Evolutionary conservation across 1,140 invertebrate species (phyloP), one percentile per base, ranked within the genome.

Genomic region (Planococcus citri): DNA sequence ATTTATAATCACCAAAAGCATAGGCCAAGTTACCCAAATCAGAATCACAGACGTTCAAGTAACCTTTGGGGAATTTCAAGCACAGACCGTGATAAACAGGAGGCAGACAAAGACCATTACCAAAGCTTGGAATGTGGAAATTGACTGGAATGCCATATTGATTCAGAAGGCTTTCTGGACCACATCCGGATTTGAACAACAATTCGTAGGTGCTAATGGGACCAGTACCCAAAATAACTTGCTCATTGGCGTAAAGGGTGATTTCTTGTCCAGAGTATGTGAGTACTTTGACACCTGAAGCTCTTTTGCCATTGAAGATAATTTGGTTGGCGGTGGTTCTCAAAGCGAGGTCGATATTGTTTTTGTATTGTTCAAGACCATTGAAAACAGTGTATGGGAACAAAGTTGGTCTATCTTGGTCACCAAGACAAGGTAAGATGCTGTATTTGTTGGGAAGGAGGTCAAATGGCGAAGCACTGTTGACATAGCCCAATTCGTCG

Each of bases 21-120:
- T 25, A 64, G 20, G 10, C 20, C 22, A 64, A 64, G 22, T 24
- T 25, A 25, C 20, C 3, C 22, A 64, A 24, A 25, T 64, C 60
- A 20, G 60, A 25, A 64, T 64, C 60, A 17, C 20, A 64, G 9
- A 24, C 60, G 6, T 64, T 12, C 6, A n/a, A 58, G 22, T 17
- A 27, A 25, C 60, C 60, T 27, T 64, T 64, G 22, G 60, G 60
- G 60, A 64, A 64, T 64, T 27, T 64, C 21, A 64, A 25, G 22
- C 21, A 64, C 1, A 27, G 20, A 25, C 25, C 25, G 25, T 25
- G 9, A 17, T 27, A 64, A 17, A 64, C 24, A 2, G 60, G 60
- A 64, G 21, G 10, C 6, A 25, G 22, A 25, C 10, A 6, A 2
- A 64, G 24, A 24, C 20, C 10, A 9, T 64, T 10, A 10, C 60